phyloP scores from a whole-genome alignment of 1,140 invertebrate genomes.

The Bombus breviceps region DNA sequence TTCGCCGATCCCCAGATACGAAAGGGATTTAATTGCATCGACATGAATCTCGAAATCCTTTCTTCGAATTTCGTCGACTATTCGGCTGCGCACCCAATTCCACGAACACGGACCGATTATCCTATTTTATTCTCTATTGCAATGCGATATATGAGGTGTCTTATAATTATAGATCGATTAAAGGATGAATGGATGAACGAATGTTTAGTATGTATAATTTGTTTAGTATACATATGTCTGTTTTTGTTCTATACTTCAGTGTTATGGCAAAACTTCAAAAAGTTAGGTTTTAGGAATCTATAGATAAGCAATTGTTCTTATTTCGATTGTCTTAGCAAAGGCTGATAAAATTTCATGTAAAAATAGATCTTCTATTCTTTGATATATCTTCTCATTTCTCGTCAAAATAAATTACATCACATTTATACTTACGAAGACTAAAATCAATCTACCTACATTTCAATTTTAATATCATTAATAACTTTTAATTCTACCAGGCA shows the following conservation, averaged over 20 bases:
- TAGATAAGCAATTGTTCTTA: no score
- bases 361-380: neutral
- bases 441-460: neutral
- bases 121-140: neutral
- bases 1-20: neutral
- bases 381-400: neutral
- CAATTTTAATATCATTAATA: no score
- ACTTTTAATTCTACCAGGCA: no score
- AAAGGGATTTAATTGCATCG: constrained; percentile 13
- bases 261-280: neutral
- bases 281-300: neutral
- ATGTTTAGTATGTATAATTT: neutral
- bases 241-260: neutral
- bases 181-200: neutral
- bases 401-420: neutral
- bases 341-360: neutral
- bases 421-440: neutral
- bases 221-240: no score
- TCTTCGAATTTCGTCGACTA: neutral
- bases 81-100: neutral
- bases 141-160: neutral
- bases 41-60: neutral
- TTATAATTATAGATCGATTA: neutral
- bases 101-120: neutral
- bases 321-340: neutral